These are phyloP conservation scores for Hemitrygon akajei DNA, from an alignment of 2,797 vertebrate species.

Conservation along the genomic window DNA sequence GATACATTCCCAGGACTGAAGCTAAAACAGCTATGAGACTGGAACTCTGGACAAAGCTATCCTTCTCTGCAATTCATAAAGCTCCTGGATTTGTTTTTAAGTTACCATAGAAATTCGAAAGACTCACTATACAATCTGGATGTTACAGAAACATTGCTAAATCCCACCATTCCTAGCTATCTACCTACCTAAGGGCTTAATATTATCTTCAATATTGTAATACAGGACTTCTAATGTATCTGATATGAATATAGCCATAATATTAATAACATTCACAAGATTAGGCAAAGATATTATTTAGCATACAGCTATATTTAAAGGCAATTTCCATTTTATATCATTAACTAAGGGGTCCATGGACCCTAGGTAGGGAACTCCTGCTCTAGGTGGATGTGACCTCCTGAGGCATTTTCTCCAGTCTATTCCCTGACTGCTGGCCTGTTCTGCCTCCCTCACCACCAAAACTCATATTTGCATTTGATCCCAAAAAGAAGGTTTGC, in stretches of 20 bases:
- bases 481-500: background rate
- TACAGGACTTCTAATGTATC: background rate
- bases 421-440: too few species aligned
- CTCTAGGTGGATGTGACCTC: too few species aligned
- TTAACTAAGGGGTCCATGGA: too few species aligned
- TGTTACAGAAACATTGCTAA: background rate
- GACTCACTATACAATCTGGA: background rate
- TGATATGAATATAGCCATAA: background rate
- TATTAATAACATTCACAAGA: background rate
- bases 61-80: background rate
- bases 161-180: too few species aligned
- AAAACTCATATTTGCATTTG: background rate
- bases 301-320: background rate
- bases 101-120: background rate
- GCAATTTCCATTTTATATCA: background rate
- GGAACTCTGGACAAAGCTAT: background rate
- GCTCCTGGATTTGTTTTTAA: background rate
- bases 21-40: background rate
- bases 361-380: too few species aligned
- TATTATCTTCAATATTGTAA: too few species aligned
- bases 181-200: background rate
- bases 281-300: background rate
- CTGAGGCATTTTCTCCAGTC: too few species aligned
- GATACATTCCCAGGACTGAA: constrained; percentile 30
- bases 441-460: too few species aligned